These are phyloP conservation scores for Rhagoletis pomonella DNA, from an alignment of 1,140 invertebrate genomes.

Conservation along the genomic window DNA sequence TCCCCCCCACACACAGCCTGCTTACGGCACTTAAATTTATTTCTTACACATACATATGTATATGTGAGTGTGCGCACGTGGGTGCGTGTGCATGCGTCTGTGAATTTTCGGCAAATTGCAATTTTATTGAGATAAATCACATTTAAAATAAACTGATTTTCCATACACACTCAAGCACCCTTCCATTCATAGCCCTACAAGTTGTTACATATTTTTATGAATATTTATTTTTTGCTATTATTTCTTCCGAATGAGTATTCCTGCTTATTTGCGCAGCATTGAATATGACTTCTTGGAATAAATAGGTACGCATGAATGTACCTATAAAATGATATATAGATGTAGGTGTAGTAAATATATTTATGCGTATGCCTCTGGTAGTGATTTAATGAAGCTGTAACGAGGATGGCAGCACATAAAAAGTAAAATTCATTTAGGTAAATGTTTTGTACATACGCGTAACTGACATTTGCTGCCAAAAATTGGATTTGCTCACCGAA, in stretches of 20 bases:
- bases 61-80: not conserved
- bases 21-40: constrained; percentile 46
- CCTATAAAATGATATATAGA: too few species aligned
- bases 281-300: constrained; percentile 2
- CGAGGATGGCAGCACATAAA: too few species aligned
- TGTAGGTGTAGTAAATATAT: too few species aligned
- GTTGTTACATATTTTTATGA: not conserved
- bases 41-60: constrained; percentile 10
- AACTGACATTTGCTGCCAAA: too few species aligned
- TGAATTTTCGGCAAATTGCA: constrained; percentile 48
- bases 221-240: constrained; percentile 18
- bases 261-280: constrained; percentile 35
- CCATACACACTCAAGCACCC: not conserved
- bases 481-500: too few species aligned
- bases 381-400: too few species aligned
- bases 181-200: not conserved
- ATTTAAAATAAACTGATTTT: constrained; percentile 50
- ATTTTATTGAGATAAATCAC: constrained; percentile 53
- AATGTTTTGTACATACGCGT: too few species aligned
- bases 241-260: not conserved
- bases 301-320: not conserved
- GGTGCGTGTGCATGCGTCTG: not conserved
- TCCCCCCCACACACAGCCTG: not conserved
- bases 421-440: too few species aligned
- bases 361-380: too few species aligned